Evolutionary conservation across 2,888 invertebrate genomes (phyloP), one percentile per base, ranked within the genome.

Genomic region (Poecilus cupreus): DNA sequence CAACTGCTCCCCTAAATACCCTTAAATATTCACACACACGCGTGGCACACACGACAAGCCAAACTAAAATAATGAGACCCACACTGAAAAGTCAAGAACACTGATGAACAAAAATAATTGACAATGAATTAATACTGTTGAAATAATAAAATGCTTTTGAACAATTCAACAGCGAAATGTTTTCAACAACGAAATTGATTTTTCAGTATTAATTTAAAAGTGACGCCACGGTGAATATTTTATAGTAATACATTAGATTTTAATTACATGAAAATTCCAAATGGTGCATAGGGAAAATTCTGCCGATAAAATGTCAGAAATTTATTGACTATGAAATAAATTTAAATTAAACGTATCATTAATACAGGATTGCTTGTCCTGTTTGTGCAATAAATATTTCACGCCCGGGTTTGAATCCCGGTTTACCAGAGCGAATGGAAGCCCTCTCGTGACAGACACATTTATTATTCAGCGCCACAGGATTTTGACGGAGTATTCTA

Each of bases 331-430:
- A 49, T 49, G 18, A 68, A 37, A 68, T 68, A 68, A 68, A 68
- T 68, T 68, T 43, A 68, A 39, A 68, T 68, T 68, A 68, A 68
- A 68, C 18, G 68, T 18, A 39, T 68, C 64, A 64, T 64, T 64
- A 64, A 64, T 64, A 54, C 54, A 24, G 68, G 18, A 39, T 68
- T 68, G 18, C 11, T 16, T 22, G 68, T 37, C 37, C 68, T 68
- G 22, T 10, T 20, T 32, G 68, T 18, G 16, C n/a, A 13, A 39
- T 68, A 68, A 68, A 68, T 68, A 68, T 68, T 20, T 68, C 43
- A 68, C 24, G 11, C 32, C 32, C 4, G 4, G 32, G 32, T 32
- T 32, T 8, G 32, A 32, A 32, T 32, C 32, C 8, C 32, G 32
- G 32, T 32, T 32, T 32, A 32, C 5, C 32, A 8, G 32, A 32